These are phyloP conservation scores for Agrotis exclamationis DNA, from an alignment of 2,888 invertebrate genomes.

Conservation along the genomic window DNA sequence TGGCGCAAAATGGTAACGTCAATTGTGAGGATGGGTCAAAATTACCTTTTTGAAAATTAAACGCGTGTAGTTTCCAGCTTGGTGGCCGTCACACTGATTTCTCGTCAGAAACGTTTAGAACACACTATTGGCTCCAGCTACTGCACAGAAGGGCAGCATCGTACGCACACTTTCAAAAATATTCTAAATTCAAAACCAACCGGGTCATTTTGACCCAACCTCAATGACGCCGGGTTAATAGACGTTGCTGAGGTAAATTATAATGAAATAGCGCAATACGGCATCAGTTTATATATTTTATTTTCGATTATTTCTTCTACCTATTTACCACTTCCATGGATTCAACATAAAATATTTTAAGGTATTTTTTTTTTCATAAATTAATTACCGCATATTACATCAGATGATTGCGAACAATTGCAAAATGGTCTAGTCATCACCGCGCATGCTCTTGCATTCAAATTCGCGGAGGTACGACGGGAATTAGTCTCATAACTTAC, in stretches of 20 bases:
- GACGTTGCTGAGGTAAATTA: slow-evolving; percentile 33
- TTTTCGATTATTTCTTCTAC: not conserved
- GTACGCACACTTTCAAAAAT: too few species aligned
- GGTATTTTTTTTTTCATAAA: not conserved
- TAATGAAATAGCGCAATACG: slow-evolving; percentile 17
- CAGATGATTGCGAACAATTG: slow-evolving; percentile 60
- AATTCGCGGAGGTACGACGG: slow-evolving; percentile 29
- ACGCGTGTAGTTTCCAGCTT: too few species aligned
- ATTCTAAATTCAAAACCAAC: too few species aligned
- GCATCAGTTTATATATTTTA: slow-evolving; percentile 4
- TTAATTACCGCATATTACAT: slow-evolving; percentile 58
- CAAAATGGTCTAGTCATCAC: slow-evolving; percentile 61
- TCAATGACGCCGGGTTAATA: too few species aligned
- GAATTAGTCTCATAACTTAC: slow-evolving; percentile 30
- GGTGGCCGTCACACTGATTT: too few species aligned
- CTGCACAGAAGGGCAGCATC: too few species aligned
- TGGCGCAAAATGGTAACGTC: too few species aligned
- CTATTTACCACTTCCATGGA: not conserved
- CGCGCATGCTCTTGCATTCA: slow-evolving; percentile 69
- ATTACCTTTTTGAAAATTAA: too few species aligned
- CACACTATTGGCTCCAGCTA: too few species aligned
- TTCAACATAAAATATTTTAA: not conserved
- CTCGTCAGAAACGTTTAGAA: too few species aligned
- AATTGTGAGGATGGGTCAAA: too few species aligned
- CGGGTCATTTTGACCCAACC: too few species aligned